phyloP scores from a whole-genome alignment of 1,140 invertebrate species.

The Drosophila baimaii region DNA sequence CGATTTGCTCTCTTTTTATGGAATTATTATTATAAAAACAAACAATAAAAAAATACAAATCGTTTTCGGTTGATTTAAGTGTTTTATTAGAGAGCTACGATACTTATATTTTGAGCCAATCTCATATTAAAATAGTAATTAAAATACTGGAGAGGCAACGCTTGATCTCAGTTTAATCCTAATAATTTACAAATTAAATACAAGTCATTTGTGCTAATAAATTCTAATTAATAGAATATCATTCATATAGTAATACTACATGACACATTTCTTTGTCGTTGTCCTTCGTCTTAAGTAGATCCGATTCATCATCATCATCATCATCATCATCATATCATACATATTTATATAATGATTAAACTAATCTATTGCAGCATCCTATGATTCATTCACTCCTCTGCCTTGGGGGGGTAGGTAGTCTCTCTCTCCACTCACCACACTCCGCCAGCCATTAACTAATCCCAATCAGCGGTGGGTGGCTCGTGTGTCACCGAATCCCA shows the following conservation, averaged over 20 bases:
- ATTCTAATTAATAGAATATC: background rate
- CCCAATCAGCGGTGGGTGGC: background rate
- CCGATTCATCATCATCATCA: conserved; percentile 11
- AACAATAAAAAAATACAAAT: background rate
- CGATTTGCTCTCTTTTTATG: conserved; percentile 11
- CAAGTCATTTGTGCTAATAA: too few species aligned
- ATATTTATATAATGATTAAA: conserved; percentile 18
- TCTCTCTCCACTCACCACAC: background rate
- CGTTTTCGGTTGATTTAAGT: background rate
- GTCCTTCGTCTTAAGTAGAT: background rate
- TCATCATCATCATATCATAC: background rate
- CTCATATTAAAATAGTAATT: too few species aligned
- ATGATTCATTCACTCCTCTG: conserved; percentile 2
- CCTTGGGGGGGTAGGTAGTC: too few species aligned
- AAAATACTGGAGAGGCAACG: too few species aligned
- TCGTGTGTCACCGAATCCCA: conserved; percentile 13
- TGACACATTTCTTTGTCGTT: background rate
- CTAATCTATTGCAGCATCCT: conserved; percentile 1
- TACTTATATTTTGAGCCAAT: too few species aligned
- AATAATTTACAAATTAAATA: too few species aligned
- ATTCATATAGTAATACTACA: background rate
- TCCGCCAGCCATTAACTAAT: background rate
- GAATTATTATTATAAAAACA: conserved; percentile 8
- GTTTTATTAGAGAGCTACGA: too few species aligned
- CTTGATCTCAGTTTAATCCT: too few species aligned